Conservation (phyloP, 2,113 vertebrate species). For the Nymphicus hollandicus region DNA sequence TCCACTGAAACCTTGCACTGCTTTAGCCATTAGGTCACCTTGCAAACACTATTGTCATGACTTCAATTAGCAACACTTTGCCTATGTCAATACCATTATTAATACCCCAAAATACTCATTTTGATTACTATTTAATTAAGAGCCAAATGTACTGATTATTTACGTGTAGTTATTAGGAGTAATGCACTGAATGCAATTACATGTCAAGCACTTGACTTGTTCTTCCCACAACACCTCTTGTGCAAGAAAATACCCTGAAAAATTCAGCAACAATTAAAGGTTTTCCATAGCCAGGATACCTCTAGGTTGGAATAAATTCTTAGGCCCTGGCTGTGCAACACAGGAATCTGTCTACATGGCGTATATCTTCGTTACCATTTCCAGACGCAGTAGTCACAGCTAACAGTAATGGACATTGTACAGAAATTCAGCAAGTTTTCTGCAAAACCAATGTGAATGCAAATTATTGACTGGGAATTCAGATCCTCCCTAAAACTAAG, state of each 20-base stretch:
- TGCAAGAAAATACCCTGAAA: background rate
- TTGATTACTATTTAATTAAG: conserved; percentile 8
- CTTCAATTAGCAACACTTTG: background rate
- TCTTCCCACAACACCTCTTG: background rate
- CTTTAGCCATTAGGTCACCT: background rate
- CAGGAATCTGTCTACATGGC: background rate
- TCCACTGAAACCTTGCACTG: background rate
- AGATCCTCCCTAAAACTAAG: background rate
- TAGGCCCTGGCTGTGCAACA: background rate
- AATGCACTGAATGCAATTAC: background rate
- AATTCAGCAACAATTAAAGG: background rate
- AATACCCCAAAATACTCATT: conserved; percentile 5
- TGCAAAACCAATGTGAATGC: background rate
- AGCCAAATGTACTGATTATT: background rate
- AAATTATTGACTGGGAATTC: background rate
- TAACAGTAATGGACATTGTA: background rate
- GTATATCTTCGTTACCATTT: background rate
- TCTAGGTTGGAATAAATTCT: background rate
- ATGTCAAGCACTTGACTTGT: background rate
- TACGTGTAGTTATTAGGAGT: background rate
- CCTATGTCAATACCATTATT: background rate
- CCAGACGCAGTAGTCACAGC: background rate
- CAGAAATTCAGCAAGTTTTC: background rate
- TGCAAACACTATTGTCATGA: background rate
- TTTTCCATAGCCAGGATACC: background rate